Evolutionary conservation across 2,888 invertebrate species (phyloP), one percentile per base, ranked within the genome.

Genomic region (Tetanocera ferruginea): DNA sequence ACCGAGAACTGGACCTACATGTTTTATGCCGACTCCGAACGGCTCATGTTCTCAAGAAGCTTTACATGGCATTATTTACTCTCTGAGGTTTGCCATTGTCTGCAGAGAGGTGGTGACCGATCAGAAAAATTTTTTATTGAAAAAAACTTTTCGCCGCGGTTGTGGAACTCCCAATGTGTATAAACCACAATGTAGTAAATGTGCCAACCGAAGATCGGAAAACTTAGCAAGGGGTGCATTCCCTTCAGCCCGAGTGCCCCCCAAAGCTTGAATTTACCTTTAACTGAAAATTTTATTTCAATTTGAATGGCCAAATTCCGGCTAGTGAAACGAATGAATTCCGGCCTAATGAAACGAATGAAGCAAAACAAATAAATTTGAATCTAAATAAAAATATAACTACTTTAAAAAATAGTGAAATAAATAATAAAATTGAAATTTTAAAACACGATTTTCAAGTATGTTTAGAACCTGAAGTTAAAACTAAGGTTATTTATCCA

Each of bases 131-230:
- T n/a, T n/a, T n/a, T n/a, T n/a, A n/a, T n/a, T n/a, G n/a, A n/a
- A n/a, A n/a, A n/a, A n/a, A n/a, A n/a, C n/a, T n/a, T n/a, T n/a
- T n/a, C n/a, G n/a, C n/a, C n/a, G n/a, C n/a, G n/a, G n/a, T 23
- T 75, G 78, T 55, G 75, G 78, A 5, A 17, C 64, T 11, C 69
- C 49, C 37, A 75, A 75, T 37, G 70, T 75, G 1, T 75, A 78
- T 23, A 75, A 75, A n/a, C 78, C 70, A 2, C 78, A 71, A n/a
- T 78, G 74, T 37, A 1, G 25, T 11, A 70, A 75, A 2, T 78
- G 74, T 67, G n/a, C 64, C 67, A 75, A 60, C n/a, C 55, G 51
- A 17, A 76, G 25, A 5, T 11, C 76, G 70, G 70, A 70, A 76
- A 76, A 76, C 76, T 76, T 8, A 51, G 5, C 17, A 6, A 14